Percentiles rank a stretch among this genome's conserved stretches.
phyloP scores from a whole-genome alignment of 2,113 vertebrate genomes.

The Paradoxurus hermaphroditus region DNA sequence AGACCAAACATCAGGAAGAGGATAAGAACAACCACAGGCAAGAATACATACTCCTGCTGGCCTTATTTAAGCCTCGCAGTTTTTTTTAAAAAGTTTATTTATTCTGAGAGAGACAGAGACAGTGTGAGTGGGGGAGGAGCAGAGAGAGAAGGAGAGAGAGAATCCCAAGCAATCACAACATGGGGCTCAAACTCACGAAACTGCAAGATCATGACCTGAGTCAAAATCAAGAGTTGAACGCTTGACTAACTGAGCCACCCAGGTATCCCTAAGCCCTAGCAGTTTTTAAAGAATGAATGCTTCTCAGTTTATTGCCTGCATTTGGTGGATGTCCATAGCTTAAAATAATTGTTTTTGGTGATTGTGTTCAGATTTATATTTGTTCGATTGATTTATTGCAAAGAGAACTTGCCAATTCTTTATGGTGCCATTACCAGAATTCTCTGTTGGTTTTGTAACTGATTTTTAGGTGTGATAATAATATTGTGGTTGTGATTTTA shows the following conservation, averaged over 20 bases:
- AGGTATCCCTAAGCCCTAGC: background rate
- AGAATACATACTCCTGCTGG: background rate
- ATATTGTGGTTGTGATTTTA: background rate
- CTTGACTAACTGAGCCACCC: too few species aligned
- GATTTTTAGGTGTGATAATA: background rate
- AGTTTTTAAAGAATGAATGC: slow-evolving; percentile 20
- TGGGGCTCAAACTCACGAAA: too few species aligned
- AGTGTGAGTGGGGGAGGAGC: too few species aligned
- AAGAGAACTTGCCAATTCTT: background rate
- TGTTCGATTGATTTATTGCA: background rate
- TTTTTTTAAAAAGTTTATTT: too few species aligned
- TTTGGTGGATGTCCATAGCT: background rate
- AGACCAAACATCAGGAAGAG: background rate
- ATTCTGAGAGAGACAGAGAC: too few species aligned
- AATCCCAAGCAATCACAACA: too few species aligned
- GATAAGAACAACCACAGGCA: background rate
- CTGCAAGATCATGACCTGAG: too few species aligned
- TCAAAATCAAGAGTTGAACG: too few species aligned
- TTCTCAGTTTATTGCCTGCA: background rate
- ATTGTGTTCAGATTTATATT: background rate
- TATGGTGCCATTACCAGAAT: background rate
- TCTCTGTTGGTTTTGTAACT: background rate
- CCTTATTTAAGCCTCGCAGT: background rate
- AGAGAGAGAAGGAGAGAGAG: too few species aligned
- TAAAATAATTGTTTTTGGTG: background rate